phyloP scores from a whole-genome alignment of 2,888 invertebrate species.

The Yponomeuta plumbellus region DNA sequence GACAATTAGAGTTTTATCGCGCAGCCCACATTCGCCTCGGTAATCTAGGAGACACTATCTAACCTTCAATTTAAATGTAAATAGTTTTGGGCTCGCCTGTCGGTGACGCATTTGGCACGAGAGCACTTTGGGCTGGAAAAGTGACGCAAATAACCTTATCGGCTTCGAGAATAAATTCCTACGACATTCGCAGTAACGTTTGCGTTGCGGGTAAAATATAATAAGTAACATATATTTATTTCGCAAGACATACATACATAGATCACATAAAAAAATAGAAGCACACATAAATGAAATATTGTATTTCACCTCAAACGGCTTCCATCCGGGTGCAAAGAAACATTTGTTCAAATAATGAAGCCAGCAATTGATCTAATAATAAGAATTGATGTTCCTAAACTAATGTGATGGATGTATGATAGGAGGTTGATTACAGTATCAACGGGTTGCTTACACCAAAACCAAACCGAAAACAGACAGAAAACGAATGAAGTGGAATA shows the following conservation, averaged over 20 bases:
- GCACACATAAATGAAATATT: neutral
- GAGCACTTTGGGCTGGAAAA: neutral
- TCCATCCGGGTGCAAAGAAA: no score
- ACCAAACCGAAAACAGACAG: no score
- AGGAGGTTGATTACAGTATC: no score
- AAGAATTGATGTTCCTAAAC: neutral
- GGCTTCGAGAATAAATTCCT: neutral
- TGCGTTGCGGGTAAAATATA: neutral
- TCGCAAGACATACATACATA: no score
- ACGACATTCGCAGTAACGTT: neutral
- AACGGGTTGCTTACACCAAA: no score
- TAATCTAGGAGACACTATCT: neutral
- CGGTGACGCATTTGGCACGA: neutral
- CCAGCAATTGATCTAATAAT: neutral
- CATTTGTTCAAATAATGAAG: no score
- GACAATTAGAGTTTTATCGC: neutral
- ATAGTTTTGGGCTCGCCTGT: neutral
- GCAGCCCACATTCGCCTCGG: neutral
- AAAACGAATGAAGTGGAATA: no score
- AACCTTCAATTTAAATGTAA: constrained; percentile 2
- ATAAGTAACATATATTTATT: no score
- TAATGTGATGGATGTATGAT: neutral
- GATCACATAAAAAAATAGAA: no score
- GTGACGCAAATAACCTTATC: neutral
- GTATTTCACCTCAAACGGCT: no score